Conservation (phyloP, 2,888 invertebrate genomes). For the Ephialtes manifestator region DNA sequence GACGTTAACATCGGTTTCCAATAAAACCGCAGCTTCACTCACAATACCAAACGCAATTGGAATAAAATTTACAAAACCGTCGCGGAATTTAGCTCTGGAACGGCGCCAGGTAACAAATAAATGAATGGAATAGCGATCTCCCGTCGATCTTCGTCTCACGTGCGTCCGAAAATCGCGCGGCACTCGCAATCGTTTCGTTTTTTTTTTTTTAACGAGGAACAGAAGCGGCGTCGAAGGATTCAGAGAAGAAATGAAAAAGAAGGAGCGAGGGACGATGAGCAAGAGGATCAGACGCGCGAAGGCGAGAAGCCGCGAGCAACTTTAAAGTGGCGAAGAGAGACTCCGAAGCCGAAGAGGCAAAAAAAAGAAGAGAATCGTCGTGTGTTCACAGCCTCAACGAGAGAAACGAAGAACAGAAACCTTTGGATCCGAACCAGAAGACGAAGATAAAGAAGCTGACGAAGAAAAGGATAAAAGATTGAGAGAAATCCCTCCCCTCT, state of each 20-base stretch:
- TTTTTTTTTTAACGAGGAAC: not conserved
- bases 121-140: slow-evolving; percentile 47
- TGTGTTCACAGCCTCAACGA: slow-evolving; percentile 18
- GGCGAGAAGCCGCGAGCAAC: slow-evolving; percentile 26
- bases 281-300: slow-evolving; percentile 23
- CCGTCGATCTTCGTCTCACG: slow-evolving; percentile 23
- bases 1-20: not conserved
- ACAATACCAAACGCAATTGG: not conserved
- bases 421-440: not conserved
- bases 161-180: not conserved
- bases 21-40: not conserved
- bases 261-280: not conserved
- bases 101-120: not conserved
- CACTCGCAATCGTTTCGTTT: slow-evolving; percentile 2
- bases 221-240: not conserved
- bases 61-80: not conserved
- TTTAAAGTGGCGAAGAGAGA: slow-evolving; percentile 44
- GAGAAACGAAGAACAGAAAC: slow-evolving; percentile 16
- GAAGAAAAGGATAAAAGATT: slow-evolving; percentile 17
- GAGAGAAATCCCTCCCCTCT: slow-evolving; percentile 34
- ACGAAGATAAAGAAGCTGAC: not conserved
- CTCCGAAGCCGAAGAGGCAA: not conserved
- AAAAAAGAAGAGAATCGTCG: slow-evolving; percentile 25
- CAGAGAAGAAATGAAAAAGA: not conserved
- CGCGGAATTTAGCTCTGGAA: not conserved